phyloP scores from a whole-genome alignment of 2,797 vertebrate genomes.

The Characodon lateralis region DNA sequence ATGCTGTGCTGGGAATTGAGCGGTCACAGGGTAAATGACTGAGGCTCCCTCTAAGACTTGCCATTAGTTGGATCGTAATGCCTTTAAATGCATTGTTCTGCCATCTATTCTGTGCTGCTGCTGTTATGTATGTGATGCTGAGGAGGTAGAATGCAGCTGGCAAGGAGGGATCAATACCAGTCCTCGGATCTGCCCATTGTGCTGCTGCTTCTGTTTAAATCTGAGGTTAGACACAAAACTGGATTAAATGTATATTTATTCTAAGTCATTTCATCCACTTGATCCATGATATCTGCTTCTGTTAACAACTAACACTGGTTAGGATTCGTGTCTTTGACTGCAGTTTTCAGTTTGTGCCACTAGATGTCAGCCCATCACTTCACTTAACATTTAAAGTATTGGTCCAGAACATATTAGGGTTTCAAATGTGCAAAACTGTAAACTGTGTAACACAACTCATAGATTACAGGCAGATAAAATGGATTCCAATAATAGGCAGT shows the following conservation, averaged over 20 bases:
- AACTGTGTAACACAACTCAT: neutral
- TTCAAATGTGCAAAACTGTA: neutral
- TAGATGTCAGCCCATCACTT: neutral
- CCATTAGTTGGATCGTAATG: slow-evolving; percentile 77
- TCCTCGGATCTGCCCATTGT: slow-evolving; percentile 10
- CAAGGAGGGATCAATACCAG: slow-evolving; percentile 63
- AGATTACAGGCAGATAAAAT: neutral
- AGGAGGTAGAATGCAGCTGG: slow-evolving; percentile 54
- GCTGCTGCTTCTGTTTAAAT: slow-evolving; percentile 9
- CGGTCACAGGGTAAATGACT: slow-evolving; percentile 82
- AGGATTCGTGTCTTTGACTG: neutral
- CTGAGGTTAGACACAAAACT: neutral
- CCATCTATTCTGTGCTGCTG: slow-evolving; percentile 68
- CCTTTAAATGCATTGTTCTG: slow-evolving; percentile 81
- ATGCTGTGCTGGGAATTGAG: slow-evolving; percentile 79
- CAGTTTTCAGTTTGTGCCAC: slow-evolving; percentile 8
- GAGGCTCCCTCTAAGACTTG: slow-evolving; percentile 74
- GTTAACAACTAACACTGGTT: neutral
- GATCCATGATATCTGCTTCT: neutral
- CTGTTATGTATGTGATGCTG: slow-evolving; percentile 72
- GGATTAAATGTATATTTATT: neutral
- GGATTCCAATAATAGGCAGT: too few species aligned
- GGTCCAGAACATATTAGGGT: neutral
- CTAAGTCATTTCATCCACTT: neutral
- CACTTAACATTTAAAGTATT: neutral